These are phyloP conservation scores for Papilio helenus DNA, from an alignment of 1,140 invertebrate species.

Conservation along the genomic window DNA sequence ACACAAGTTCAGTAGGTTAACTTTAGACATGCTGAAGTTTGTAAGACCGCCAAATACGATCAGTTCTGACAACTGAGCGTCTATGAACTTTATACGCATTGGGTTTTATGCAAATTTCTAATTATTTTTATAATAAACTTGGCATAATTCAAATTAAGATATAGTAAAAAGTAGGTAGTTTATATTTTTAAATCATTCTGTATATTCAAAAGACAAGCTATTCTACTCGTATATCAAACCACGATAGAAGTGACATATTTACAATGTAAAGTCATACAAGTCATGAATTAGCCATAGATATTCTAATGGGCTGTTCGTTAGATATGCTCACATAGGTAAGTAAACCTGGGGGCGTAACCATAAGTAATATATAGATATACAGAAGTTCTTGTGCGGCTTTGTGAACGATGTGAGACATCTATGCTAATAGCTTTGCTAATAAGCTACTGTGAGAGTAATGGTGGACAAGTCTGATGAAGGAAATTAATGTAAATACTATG, in stretches of 20 bases:
- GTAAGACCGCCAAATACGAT: too few relatives aligned
- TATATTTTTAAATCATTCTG: background rate
- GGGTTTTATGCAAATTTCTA: too few relatives aligned
- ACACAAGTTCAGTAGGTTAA: too few relatives aligned
- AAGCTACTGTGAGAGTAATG: constrained; percentile 11
- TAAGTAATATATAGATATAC: background rate
- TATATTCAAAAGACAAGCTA: background rate
- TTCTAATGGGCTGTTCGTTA: background rate
- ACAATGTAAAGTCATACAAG: background rate
- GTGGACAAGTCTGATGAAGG: background rate
- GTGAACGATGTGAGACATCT: background rate
- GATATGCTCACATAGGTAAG: constrained; percentile 16
- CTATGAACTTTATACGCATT: background rate
- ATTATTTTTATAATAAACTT: too few relatives aligned
- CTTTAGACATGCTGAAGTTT: too few relatives aligned
- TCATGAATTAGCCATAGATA: constrained; percentile 24
- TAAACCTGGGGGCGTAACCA: constrained; percentile 8
- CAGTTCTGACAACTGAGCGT: too few relatives aligned
- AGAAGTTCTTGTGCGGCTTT: background rate
- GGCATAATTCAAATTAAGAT: too few relatives aligned
- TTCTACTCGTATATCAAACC: background rate
- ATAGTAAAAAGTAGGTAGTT: background rate
- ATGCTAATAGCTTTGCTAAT: constrained; percentile 21
- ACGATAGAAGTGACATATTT: background rate
- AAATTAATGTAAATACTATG: background rate